phyloP scores from a whole-genome alignment of 2,797 vertebrate genomes.

The Neosalanx taihuensis region DNA sequence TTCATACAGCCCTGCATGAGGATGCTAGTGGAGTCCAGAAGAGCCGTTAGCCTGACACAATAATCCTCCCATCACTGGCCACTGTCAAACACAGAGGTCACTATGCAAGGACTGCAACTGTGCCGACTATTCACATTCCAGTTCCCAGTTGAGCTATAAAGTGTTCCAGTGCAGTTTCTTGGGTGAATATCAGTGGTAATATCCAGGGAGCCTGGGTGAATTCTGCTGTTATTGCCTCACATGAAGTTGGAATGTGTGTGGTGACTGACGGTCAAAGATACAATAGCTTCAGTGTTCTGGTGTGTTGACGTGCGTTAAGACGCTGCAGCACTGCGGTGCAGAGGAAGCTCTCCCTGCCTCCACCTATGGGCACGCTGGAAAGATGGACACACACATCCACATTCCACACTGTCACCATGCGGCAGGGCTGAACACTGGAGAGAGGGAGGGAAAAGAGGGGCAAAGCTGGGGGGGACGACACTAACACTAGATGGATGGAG shows the following conservation, averaged over 20 bases:
- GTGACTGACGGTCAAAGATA: not conserved
- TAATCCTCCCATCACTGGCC: too few species aligned
- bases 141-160: too few species aligned
- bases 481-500: not conserved
- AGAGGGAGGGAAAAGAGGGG: not conserved
- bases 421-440: not conserved
- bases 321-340: slow-evolving; percentile 11
- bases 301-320: slow-evolving; percentile 7
- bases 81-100: too few species aligned
- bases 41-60: too few species aligned
- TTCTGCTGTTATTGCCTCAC: not conserved
- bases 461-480: not conserved
- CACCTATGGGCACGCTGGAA: not conserved
- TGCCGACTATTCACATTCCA: too few species aligned
- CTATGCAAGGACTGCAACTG: too few species aligned
- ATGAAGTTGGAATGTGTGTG: not conserved
- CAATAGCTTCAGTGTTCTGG: slow-evolving; percentile 3
- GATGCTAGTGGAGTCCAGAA: too few species aligned
- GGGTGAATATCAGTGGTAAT: too few species aligned
- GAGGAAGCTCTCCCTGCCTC: not conserved
- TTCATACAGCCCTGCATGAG: too few species aligned
- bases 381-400: not conserved
- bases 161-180: too few species aligned
- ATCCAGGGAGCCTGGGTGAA: not conserved
- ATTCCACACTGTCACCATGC: slow-evolving; percentile 16